A percentile compares a stretch with the other conserved stretches of the same genome.
Evolutionary conservation across 2,113 vertebrate genomes (phyloP).

Genomic region (Lathamus discolor): DNA sequence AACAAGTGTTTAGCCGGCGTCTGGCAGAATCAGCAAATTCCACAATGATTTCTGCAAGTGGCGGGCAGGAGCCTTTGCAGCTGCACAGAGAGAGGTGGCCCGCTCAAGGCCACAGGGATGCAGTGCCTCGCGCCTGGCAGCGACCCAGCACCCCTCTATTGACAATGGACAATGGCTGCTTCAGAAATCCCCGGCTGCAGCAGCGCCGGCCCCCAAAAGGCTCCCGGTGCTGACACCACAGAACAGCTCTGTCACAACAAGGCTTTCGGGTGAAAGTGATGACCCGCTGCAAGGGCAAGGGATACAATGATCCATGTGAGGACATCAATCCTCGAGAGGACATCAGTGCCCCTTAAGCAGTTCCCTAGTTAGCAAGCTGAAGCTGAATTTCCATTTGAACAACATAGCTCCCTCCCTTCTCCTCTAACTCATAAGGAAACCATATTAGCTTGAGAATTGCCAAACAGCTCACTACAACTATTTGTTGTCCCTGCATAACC

Average conservation of each 20-base stretch:
- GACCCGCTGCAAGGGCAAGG: neutral
- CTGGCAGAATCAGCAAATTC: conserved; percentile 61
- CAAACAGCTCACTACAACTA: neutral
- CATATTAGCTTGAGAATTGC: rapidly evolving
- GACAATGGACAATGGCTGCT: neutral
- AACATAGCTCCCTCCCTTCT: neutral
- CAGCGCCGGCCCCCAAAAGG: neutral
- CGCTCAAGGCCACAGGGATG: neutral
- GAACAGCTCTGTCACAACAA: neutral
- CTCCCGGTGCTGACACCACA: neutral
- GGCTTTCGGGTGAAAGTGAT: neutral
- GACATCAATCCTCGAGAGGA: rapidly evolving
- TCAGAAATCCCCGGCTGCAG: neutral
- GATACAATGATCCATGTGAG: neutral
- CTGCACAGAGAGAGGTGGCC: neutral
- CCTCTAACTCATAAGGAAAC: neutral
- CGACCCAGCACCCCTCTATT: neutral
- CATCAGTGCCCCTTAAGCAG: rapidly evolving
- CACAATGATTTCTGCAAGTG: conserved; percentile 21
- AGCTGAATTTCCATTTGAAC: neutral
- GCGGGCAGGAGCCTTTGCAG: conserved; percentile 29
- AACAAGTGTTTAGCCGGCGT: conserved; percentile 7
- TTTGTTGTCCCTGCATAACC: neutral
- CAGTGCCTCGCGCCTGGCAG: neutral
- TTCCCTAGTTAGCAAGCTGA: neutral